These are phyloP conservation scores for Yponomeuta malinellus DNA, from an alignment of 2,888 invertebrate genomes.

Conservation along the genomic window DNA sequence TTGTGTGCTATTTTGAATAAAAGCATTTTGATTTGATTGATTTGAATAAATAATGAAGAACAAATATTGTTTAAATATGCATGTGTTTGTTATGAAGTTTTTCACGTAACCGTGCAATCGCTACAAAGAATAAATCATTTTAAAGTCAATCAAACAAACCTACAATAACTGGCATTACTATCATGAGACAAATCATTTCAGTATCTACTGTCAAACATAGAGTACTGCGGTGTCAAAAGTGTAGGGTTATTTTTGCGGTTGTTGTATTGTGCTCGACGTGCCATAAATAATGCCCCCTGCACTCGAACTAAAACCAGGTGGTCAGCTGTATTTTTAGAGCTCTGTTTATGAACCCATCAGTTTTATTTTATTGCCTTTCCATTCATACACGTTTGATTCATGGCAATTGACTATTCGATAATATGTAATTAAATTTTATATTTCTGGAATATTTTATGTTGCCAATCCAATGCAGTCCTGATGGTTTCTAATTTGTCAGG, in stretches of 20 bases:
- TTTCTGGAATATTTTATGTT: constrained; percentile 3
- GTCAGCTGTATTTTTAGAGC: constrained; percentile 61
- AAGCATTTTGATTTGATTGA: too few species aligned
- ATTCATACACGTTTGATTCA: constrained; percentile 56
- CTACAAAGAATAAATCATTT: too few species aligned
- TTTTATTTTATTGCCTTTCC: constrained; percentile 56
- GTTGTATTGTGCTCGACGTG: constrained; percentile 51
- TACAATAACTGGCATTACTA: background rate
- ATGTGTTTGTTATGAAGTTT: too few species aligned
- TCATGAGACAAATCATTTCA: background rate
- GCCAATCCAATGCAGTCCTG: background rate
- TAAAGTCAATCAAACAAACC: too few species aligned
- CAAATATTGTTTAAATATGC: too few species aligned
- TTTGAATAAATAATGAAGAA: too few species aligned
- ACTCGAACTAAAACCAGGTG: constrained; percentile 65
- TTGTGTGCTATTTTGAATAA: too few species aligned
- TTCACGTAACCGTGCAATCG: too few species aligned
- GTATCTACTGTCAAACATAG: too few species aligned
- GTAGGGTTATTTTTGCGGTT: constrained; percentile 64
- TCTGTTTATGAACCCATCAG: constrained; percentile 56
- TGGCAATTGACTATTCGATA: constrained; percentile 31
- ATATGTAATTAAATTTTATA: constrained; percentile 1
- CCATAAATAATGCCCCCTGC: constrained; percentile 61
- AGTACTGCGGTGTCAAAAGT: background rate
- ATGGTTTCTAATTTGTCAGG: background rate